These are phyloP conservation scores for Bacillus rossius DNA, from an alignment of 1,140 invertebrate genomes.

Conservation along the genomic window DNA sequence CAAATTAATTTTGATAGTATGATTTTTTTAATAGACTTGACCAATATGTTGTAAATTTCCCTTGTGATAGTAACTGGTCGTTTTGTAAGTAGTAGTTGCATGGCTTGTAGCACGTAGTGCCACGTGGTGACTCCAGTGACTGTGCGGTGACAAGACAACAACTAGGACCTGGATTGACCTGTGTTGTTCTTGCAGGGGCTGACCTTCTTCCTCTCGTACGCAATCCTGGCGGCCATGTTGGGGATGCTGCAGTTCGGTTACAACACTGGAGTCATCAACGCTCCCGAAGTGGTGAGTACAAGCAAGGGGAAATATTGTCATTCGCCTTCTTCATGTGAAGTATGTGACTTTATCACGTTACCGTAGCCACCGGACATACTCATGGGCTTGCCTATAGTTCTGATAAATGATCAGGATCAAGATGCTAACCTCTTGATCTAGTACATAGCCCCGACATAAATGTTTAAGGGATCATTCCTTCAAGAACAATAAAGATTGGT, in stretches of 20 bases:
- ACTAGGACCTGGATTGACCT: background rate
- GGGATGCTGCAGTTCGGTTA: conserved; percentile 99
- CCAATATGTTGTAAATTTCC: no score
- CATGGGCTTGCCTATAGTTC: background rate
- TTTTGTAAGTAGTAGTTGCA: no score
- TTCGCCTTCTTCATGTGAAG: background rate
- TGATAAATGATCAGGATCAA: background rate
- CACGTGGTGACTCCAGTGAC: no score
- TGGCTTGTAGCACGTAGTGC: no score
- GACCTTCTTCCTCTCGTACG: conserved; percentile 86
- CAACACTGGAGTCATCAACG: conserved; percentile 98
- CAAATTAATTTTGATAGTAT: no score
- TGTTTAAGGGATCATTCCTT: no score
- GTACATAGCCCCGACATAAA: no score
- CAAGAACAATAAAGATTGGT: no score
- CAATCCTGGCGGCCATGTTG: conserved; percentile 89
- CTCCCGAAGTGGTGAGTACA: conserved; percentile 71
- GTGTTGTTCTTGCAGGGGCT: conserved; percentile 64
- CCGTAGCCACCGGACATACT: background rate
- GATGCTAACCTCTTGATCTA: background rate
- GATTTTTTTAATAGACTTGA: no score
- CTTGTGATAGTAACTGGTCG: no score
- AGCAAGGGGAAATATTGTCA: background rate
- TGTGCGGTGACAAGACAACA: no score
- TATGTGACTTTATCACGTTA: background rate